Evolutionary conservation across 2,113 vertebrate species (phyloP).

Genomic region (Butorides virescens): DNA sequence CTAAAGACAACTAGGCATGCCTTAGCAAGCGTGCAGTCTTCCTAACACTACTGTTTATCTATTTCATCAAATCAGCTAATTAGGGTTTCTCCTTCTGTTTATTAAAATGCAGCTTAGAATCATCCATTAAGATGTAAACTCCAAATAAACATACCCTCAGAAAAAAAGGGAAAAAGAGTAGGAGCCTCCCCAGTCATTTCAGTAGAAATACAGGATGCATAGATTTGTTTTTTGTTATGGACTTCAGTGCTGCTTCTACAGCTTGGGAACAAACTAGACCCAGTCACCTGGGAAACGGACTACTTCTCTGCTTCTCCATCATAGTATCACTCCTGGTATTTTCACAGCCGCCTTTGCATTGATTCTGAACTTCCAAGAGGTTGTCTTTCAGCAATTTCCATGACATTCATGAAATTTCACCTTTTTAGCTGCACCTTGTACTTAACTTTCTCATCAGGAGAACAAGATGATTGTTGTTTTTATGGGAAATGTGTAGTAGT

Average conservation of each 20-base stretch:
- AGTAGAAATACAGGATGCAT: fast-evolving
- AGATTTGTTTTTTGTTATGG: neutral
- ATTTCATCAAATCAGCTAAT: neutral
- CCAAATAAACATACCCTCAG: neutral
- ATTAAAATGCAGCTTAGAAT: neutral
- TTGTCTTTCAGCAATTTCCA: neutral
- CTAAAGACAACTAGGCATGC: neutral
- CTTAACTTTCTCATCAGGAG: neutral
- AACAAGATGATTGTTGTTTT: neutral
- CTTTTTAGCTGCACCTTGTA: neutral
- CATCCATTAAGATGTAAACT: neutral
- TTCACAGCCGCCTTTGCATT: neutral
- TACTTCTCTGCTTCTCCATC: neutral
- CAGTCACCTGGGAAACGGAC: neutral
- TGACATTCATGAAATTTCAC: neutral
- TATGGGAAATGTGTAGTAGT: neutral
- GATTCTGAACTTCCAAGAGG: neutral
- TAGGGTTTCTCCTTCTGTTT: neutral
- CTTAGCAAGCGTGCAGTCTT: neutral
- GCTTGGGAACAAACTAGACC: neutral
- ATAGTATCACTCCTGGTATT: neutral
- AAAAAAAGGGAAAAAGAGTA: neutral
- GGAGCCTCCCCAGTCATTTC: neutral
- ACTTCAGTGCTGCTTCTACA: neutral
- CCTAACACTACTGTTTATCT: neutral